Conservation (phyloP, 2,888 invertebrate genomes). For the Crossocerus cetratus region DNA sequence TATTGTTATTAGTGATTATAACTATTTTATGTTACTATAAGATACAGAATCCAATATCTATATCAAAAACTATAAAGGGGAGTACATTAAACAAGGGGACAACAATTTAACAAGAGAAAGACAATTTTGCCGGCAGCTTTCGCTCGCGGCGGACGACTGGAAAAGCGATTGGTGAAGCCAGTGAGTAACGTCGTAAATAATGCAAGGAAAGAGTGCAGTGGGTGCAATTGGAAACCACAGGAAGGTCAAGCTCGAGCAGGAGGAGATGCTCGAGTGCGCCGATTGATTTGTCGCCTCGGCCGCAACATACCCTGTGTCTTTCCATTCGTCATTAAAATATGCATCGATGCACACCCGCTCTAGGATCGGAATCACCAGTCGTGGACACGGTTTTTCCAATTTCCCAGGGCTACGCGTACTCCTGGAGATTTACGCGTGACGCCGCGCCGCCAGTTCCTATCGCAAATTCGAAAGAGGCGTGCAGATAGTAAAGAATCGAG, state of each 20-base stretch:
- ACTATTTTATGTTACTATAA: too few relatives aligned
- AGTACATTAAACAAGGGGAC: too few relatives aligned
- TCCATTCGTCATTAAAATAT: slow-evolving; percentile 70
- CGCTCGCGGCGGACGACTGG: too few relatives aligned
- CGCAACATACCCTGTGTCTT: slow-evolving; percentile 42
- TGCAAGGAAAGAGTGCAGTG: not conserved
- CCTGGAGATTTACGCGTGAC: slow-evolving; percentile 56
- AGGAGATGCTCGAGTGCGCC: slow-evolving; percentile 3
- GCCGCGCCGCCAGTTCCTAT: slow-evolving; percentile 28
- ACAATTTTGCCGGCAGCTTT: too few relatives aligned
- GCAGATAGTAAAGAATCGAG: slow-evolving; percentile 52
- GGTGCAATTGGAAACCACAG: not conserved
- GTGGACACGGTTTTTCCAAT: slow-evolving; percentile 61
- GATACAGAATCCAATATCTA: too few relatives aligned
- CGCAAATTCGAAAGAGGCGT: slow-evolving; percentile 56
- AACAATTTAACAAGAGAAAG: too few relatives aligned
- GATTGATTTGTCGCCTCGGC: slow-evolving; percentile 65
- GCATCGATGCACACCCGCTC: slow-evolving; percentile 51
- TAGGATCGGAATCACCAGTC: slow-evolving; percentile 56
- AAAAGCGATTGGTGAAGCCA: too few relatives aligned
- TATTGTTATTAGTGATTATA: too few relatives aligned
- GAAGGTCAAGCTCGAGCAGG: not conserved
- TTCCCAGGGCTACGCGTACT: slow-evolving; percentile 51
- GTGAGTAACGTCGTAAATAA: not conserved
- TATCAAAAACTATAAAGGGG: too few relatives aligned